phyloP scores from a whole-genome alignment of 2,797 vertebrate species.

The Silurus aristotelis region DNA sequence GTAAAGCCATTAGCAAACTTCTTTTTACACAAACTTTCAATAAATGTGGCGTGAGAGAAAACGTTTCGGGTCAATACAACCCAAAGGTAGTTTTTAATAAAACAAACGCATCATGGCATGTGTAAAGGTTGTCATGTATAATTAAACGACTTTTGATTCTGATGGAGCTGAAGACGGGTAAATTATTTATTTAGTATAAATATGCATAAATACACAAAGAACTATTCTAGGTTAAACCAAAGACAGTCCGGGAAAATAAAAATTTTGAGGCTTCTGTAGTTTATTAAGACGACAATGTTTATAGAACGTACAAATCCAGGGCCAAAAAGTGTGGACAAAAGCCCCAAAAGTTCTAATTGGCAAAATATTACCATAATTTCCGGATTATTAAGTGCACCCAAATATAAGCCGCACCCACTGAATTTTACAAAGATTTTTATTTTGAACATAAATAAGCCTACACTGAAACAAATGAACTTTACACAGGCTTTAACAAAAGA shows the following conservation, averaged over 20 bases:
- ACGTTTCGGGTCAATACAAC: background rate
- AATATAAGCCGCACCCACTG: too few relatives aligned
- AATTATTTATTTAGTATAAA: background rate
- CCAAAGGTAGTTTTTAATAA: background rate
- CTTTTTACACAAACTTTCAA: slow-evolving; percentile 29
- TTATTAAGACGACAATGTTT: background rate
- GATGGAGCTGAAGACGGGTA: background rate
- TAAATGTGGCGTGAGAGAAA: slow-evolving; percentile 11
- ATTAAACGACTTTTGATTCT: background rate
- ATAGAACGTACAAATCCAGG: too few relatives aligned
- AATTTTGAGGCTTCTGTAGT: background rate
- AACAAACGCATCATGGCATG: background rate
- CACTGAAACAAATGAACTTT: too few relatives aligned
- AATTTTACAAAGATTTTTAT: too few relatives aligned
- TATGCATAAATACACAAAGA: background rate
- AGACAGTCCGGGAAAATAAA: too few relatives aligned
- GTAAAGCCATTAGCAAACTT: slow-evolving; percentile 21
- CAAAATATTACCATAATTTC: too few relatives aligned
- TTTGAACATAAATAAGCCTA: too few relatives aligned
- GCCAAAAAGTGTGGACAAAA: too few relatives aligned
- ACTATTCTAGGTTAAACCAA: background rate
- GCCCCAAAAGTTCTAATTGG: too few relatives aligned
- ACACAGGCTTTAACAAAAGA: too few relatives aligned
- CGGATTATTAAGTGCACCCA: too few relatives aligned
- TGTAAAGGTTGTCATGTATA: background rate